These are phyloP conservation scores for Dromiciops gliroides DNA, from an alignment of 2,113 vertebrate genomes.

Conservation along the genomic window DNA sequence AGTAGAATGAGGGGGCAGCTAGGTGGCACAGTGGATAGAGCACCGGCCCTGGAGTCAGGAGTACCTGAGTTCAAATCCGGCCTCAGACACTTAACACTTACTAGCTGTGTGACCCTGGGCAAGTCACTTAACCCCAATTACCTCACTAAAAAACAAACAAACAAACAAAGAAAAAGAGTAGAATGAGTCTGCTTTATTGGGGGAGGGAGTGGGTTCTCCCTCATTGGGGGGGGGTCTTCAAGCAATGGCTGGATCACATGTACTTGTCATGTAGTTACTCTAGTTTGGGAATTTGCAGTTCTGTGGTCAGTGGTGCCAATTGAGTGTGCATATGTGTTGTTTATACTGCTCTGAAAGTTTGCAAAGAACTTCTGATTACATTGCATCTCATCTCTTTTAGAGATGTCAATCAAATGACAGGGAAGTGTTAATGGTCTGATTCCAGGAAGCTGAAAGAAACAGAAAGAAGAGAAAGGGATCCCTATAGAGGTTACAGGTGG, in stretches of 20 bases:
- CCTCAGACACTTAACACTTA: too few species aligned
- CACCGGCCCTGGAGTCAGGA: too few species aligned
- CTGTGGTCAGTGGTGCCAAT: background rate
- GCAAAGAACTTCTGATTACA: background rate
- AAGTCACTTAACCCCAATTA: too few species aligned
- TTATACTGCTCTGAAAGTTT: background rate
- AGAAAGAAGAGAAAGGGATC: background rate
- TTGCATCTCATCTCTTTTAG: background rate
- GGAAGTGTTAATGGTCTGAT: background rate
- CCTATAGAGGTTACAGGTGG: background rate
- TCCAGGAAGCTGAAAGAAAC: background rate
- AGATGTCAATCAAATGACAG: background rate
- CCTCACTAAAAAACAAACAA: too few species aligned
- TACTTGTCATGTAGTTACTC: background rate
- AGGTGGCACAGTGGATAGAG: too few species aligned
- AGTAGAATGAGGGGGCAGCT: background rate
- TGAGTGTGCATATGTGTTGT: background rate
- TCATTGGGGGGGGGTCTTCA: background rate
- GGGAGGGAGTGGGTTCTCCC: background rate
- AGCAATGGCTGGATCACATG: background rate
- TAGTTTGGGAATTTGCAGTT: background rate
- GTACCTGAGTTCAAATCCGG: too few species aligned
- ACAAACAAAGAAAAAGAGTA: too few species aligned
- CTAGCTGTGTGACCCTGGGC: too few species aligned
- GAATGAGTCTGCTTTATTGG: background rate